Base-by-base conservation (phyloP, 1,140 invertebrate genomes). In the Dinoponera quadriceps region DNA sequence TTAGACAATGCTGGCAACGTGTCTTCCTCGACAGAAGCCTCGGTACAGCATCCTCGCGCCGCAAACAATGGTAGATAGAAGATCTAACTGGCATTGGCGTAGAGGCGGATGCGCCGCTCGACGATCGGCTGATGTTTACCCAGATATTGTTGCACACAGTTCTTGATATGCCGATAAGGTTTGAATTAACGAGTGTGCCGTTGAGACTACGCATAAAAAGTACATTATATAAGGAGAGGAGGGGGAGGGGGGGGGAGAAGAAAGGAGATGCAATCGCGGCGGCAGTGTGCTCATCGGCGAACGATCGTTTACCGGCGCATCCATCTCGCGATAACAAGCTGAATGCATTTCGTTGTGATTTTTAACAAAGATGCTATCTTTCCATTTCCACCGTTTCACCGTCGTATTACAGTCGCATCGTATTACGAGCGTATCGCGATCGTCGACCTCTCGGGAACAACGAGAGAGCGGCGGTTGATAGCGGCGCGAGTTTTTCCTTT, bases 1-100 rank as follows among this genome's bases (percentile, higher is more conserved):
- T 92, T 94, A 94, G 93, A 94, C 83, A 94, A 93, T 92, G 90
- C 92, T 89, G 92, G 92, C 84, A 94, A 92, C 89, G 93, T 94
- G 85, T 94, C 93, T 78, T 94, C 94, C 49, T 94, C 93, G 29
- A 93, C 94, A 69, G 94, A 94, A 84, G 88, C 91, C 82, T 92
- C 93, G 77, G 91, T 93, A 81, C 94, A 94, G 82, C 92, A 93
- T 69, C 92, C 93, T 87, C 91, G 93, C 62, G 90, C 78, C 82
- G 65, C 90, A 89, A 93, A 93, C 88, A 94, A 94, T 93, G 94
- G 94, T 94, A 89, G 81, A 82, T 86, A 85, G 80, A 75, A 63
- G 16, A 71, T 74, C 29, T 44, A 80, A 54, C 33, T 59, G 25
- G 38, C 44, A 60, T 51, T 78, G 78, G 20, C 60, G 66, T 81